These are phyloP conservation scores for Nemotelus nigrinus DNA, from an alignment of 2,888 invertebrate genomes.

Conservation along the genomic window DNA sequence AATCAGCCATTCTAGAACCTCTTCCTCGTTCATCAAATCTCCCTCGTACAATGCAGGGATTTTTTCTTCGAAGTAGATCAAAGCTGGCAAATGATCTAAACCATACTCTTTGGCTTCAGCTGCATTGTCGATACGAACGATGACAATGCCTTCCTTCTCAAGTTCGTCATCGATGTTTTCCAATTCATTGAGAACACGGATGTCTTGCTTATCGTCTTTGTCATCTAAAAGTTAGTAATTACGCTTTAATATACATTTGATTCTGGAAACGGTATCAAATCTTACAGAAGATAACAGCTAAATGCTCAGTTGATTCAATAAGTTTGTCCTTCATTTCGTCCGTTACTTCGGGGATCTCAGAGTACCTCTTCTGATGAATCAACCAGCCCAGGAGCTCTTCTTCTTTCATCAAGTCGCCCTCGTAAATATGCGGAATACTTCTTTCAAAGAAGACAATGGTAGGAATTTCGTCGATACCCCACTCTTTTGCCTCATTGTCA, in stretches of 20 bases:
- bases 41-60: slow-evolving; percentile 93
- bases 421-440: slow-evolving; percentile 78
- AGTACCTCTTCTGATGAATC: slow-evolving; percentile 87
- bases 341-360: slow-evolving; percentile 91
- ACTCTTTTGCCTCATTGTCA: slow-evolving; percentile 87
- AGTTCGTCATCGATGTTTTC: slow-evolving; percentile 93
- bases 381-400: slow-evolving; percentile 91
- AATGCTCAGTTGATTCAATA: slow-evolving; percentile 79
- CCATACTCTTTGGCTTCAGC: slow-evolving; percentile 91
- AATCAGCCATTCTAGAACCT: slow-evolving; percentile 85
- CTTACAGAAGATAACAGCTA: slow-evolving; percentile 93
- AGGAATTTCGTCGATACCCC: slow-evolving; percentile 85
- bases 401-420: slow-evolving; percentile 89
- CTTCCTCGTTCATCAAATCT: slow-evolving; percentile 90
- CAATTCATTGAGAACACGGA: slow-evolving; percentile 85
- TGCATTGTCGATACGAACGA: slow-evolving; percentile 89
- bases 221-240: slow-evolving; percentile 71
- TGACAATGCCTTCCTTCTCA: slow-evolving; percentile 89
- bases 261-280: slow-evolving; percentile 54
- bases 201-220: slow-evolving; percentile 89
- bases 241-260: background rate
- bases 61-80: slow-evolving; percentile 91
- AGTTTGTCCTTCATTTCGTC: slow-evolving; percentile 94
- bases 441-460: slow-evolving; percentile 82
- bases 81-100: slow-evolving; percentile 80